Evolutionary conservation across 1,140 invertebrate genomes (phyloP), one percentile per base, ranked within the genome.

Genomic region (Oscheius sp.): DNA sequence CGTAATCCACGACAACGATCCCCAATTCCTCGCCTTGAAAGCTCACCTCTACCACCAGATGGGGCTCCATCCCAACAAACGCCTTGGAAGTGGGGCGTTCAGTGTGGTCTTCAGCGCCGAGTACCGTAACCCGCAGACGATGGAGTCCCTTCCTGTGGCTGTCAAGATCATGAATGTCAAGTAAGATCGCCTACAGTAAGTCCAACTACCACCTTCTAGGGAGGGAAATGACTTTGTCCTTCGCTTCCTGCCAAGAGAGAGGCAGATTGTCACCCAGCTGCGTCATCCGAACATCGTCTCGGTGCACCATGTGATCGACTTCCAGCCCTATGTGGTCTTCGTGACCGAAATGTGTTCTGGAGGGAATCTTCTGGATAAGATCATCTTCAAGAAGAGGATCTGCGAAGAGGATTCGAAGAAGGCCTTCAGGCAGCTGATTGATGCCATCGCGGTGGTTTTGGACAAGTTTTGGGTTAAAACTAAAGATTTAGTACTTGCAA

Each of bases 401-500:
- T 49, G 69, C 26, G 80, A 82, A 59, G 2, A 61, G 1, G 78
- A 82, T 38, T 64, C 35, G 3, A 69, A 67, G 15, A 68, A 74
- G n/a, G 31, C 79, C 1, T 82, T 81, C 32, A 68, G 79, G 10
- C 80, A 81, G 65, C 68, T 82, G 18, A 77, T 82, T 52, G 80
- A 80, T 52, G 79, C 72, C 20, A 55, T 78, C 3, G 78, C 7
- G 20, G 46, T 74, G 20, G 13, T 20, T 63, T 18, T 3, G 3
- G 13, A 15, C 35, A 4, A 13, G 34, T 79, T 10, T 68, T 20
- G 29, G 23, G 28, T 10, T 23, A 3, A n/a, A 13, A 28, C 59
- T 72, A 58, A 38, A 87, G 88, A 81, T 91, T 1, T 78, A 87
- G 58, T 90, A 91, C 80, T 85, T 90, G 7, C 89, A 90, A 79